Evolutionary conservation across 2,797 vertebrate species (phyloP).

Genomic region (Prionace glauca): DNA sequence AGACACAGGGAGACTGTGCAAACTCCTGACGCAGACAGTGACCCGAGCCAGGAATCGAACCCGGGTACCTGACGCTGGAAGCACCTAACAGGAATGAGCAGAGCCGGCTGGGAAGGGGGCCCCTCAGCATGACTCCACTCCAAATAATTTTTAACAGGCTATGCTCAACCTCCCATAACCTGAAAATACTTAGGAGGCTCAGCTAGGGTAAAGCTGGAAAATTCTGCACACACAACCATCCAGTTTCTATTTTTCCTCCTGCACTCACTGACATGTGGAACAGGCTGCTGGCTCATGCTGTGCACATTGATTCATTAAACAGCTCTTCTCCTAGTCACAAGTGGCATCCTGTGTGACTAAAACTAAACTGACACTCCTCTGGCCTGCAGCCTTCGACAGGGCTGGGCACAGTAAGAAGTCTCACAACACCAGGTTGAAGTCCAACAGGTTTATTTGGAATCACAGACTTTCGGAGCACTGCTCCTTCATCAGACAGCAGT

Average conservation of each 20-base stretch:
- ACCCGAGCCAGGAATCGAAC: too few species aligned
- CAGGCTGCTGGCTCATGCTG: neutral
- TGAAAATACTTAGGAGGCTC: neutral
- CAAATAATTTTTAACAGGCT: conserved; percentile 7
- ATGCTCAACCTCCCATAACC: neutral
- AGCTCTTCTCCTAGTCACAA: neutral
- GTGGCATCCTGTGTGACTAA: neutral
- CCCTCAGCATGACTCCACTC: neutral
- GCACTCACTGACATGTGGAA: neutral
- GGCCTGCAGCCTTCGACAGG: neutral
- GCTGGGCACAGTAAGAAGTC: too few species aligned
- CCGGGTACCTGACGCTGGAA: neutral
- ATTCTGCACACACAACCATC: neutral
- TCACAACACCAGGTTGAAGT: too few species aligned
- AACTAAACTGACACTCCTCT: neutral
- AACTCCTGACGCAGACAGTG: too few species aligned
- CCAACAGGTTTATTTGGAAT: too few species aligned
- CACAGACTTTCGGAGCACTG: too few species aligned
- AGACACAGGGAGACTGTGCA: too few species aligned
- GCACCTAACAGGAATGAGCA: neutral
- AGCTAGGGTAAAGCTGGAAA: neutral
- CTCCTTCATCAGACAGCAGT: too few species aligned
- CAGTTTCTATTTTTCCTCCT: neutral
- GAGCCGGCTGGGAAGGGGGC: neutral
- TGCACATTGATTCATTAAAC: neutral